phyloP scores from a whole-genome alignment of 2,113 vertebrate species.

The Eonycteris spelaea region DNA sequence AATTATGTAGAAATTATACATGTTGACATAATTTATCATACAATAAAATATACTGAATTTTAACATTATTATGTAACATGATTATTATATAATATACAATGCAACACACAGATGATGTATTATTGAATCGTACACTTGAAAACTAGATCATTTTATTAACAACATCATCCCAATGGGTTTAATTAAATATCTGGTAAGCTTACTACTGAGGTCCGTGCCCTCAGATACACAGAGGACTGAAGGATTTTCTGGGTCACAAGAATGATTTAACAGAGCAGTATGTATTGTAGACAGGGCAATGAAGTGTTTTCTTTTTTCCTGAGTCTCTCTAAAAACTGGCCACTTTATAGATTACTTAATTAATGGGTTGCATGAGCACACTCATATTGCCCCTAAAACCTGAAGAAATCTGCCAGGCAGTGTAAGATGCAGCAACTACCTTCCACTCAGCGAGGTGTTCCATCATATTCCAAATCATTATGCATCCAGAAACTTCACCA shows the following conservation, averaged over 20 bases:
- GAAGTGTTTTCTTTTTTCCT: background rate
- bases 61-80: background rate
- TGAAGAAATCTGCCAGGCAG: background rate
- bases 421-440: background rate
- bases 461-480: background rate
- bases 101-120: too few species aligned
- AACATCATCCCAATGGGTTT: too few species aligned
- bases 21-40: background rate
- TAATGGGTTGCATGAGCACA: background rate
- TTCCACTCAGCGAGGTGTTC: background rate
- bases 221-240: too few species aligned
- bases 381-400: background rate
- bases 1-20: background rate
- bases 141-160: too few species aligned
- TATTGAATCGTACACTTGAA: too few species aligned
- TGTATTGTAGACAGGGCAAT: background rate
- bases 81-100: too few species aligned
- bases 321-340: background rate
- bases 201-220: background rate
- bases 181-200: too few species aligned
- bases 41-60: background rate
- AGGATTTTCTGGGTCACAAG: background rate
- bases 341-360: background rate
- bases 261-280: background rate
- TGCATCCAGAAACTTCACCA: background rate